Evolutionary conservation across 2,113 vertebrate species (phyloP).

Genomic region (Calidris pygmaea): DNA sequence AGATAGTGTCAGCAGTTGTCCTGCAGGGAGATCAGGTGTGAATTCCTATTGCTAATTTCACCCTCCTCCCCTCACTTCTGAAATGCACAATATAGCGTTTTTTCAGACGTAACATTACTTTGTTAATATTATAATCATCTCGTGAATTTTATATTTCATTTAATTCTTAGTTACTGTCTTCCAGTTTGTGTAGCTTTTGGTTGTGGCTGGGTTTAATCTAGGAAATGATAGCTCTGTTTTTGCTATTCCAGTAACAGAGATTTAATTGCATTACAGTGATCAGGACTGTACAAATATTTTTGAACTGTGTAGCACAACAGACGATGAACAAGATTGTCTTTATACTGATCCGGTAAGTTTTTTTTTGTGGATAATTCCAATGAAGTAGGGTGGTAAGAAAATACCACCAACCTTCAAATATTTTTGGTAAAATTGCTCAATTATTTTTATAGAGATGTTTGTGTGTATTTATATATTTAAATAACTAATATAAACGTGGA

Average conservation of each 20-base stretch:
- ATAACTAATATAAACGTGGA: background rate
- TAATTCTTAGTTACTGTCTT: background rate
- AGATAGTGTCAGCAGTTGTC: background rate
- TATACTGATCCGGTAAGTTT: slow-evolving; percentile 81
- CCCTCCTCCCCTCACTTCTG: background rate
- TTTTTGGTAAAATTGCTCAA: background rate
- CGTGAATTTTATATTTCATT: background rate
- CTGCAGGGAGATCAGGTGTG: background rate
- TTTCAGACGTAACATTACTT: background rate
- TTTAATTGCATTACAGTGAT: slow-evolving; percentile 77
- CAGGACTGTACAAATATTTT: slow-evolving; percentile 87
- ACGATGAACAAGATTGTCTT: slow-evolving; percentile 79
- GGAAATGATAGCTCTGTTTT: background rate
- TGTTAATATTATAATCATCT: background rate
- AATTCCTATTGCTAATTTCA: background rate
- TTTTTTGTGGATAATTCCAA: background rate
- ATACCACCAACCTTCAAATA: background rate
- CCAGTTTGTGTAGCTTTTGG: background rate
- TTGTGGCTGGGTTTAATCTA: background rate
- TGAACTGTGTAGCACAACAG: slow-evolving; percentile 86
- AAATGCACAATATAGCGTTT: background rate
- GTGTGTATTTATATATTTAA: background rate
- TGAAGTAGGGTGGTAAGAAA: background rate
- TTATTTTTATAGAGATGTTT: background rate
- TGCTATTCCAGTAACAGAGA: background rate